A percentile compares a stretch with the other conserved stretches of the same genome.
These are phyloP conservation scores for Subanguina moxae DNA, from an alignment of 1,140 invertebrate genomes.

Conservation along the genomic window DNA sequence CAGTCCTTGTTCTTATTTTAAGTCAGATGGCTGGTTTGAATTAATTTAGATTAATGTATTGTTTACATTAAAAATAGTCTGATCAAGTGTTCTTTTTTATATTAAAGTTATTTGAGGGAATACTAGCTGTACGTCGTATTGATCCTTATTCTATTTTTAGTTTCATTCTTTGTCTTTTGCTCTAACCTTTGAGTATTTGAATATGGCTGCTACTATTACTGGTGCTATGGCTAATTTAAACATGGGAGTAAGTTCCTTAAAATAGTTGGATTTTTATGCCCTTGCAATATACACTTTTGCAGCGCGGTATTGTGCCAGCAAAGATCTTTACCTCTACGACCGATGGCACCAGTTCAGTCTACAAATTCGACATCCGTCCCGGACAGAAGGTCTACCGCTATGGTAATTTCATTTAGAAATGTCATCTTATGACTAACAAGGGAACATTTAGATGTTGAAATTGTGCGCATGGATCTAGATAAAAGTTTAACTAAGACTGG, in stretches of 20 bases:
- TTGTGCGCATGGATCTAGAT: neutral
- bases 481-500: constrained; percentile 1
- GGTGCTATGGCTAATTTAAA: neutral
- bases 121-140: too few relatives aligned
- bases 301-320: neutral
- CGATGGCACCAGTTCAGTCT: neutral
- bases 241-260: neutral
- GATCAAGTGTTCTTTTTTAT: too few relatives aligned
- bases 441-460: neutral
- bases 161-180: neutral
- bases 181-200: neutral
- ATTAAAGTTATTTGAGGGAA: too few relatives aligned
- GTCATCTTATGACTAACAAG: too few relatives aligned
- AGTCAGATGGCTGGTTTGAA: too few relatives aligned
- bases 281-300: neutral
- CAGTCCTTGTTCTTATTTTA: too few relatives aligned
- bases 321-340: neutral
- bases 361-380: neutral
- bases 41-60: too few relatives aligned
- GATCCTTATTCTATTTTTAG: neutral
- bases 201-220: neutral
- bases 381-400: neutral
- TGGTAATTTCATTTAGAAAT: too few relatives aligned
- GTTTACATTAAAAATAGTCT: too few relatives aligned
- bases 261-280: neutral